Evolutionary conservation across 2,113 vertebrate genomes (phyloP), one percentile per base, ranked within the genome.

Genomic region (Semnornis frantzii): DNA sequence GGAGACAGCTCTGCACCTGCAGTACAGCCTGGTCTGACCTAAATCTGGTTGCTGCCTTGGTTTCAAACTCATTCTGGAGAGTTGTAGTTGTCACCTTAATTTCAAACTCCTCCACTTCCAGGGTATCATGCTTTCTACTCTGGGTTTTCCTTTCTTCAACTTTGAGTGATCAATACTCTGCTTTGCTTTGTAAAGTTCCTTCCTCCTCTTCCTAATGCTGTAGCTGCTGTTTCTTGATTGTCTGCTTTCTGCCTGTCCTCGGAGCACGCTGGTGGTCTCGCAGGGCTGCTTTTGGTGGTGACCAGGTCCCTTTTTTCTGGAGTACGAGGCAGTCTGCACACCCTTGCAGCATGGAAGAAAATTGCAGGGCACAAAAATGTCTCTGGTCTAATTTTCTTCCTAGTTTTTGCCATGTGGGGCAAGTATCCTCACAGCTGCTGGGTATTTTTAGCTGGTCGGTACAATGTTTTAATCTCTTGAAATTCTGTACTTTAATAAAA

Each of bases 291-390:
- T 31, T 4, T 5, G 2, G 3, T 16, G 2, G 25, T 30, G 34
- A 7, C 20, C 52, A 14, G 23, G 8, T 28, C 30, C 9, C 24
- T 52, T 52, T 79, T 82, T 72, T 10, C 10, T 10, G 59, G 48
- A 21, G 39, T 11, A 9, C 4, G 1, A 37, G 11, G 1, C 12
- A 33, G 9, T 63, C 55, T 63, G 28, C 8, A 0, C 34, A 1
- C 16, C 62, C 24, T 31, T 2, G 1, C 28, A 17, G 5, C 55
- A 17, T 0, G 2, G 21, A 55, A 33, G 37, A 20, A 9, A 42
- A 33, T 2, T 2, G 27, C 9, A 5, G 44, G 48, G 54, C 16
- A 2, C 13, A 0, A 17, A 50, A 69, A 57, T 2, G 12, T 9
- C 48, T 21, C 8, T 34, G 89, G 10, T 1, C 68, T 72, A 6